Evolutionary conservation across 2,888 invertebrate genomes (phyloP).

Genomic region (Drosophila meridionalis): DNA sequence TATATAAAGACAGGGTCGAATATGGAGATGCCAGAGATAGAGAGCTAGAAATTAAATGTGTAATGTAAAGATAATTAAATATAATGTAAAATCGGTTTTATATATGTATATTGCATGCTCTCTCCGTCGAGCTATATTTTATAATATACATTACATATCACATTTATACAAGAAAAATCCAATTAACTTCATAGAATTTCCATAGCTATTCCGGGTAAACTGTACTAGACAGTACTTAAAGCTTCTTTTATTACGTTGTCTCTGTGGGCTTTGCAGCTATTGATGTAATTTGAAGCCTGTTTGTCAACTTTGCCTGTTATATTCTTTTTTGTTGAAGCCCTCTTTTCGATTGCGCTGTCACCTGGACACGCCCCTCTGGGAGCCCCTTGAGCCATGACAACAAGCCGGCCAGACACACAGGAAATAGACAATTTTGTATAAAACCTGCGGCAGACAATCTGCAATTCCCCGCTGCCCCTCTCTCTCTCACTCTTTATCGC

Average conservation of each 20-base stretch:
- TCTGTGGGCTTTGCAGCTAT: constrained; percentile 7
- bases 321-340: constrained; percentile 22
- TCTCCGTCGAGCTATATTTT: neutral
- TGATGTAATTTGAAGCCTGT: constrained; percentile 46
- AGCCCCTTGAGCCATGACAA: constrained; percentile 30
- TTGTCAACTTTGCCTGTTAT: constrained; percentile 44
- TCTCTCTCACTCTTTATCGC: neutral
- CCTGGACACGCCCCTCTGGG: constrained; percentile 23
- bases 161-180: neutral
- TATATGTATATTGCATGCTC: too few species aligned
- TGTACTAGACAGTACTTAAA: constrained; percentile 6
- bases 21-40: too few species aligned
- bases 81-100: too few species aligned
- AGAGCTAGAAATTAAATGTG: too few species aligned
- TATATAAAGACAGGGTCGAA: too few species aligned
- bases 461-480: neutral
- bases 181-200: constrained; percentile 5
- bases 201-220: neutral
- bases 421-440: constrained; percentile 72
- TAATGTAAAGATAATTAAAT: too few species aligned
- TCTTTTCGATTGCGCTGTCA: constrained; percentile 19
- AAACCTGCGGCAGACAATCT: constrained; percentile 48
- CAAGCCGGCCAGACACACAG: constrained; percentile 61
- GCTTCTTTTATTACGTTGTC: neutral
- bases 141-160: neutral